Percentiles rank a stretch among this genome's conserved stretches.
Conservation (phyloP, 2,797 vertebrate species). For the Champsocephalus esox region DNA sequence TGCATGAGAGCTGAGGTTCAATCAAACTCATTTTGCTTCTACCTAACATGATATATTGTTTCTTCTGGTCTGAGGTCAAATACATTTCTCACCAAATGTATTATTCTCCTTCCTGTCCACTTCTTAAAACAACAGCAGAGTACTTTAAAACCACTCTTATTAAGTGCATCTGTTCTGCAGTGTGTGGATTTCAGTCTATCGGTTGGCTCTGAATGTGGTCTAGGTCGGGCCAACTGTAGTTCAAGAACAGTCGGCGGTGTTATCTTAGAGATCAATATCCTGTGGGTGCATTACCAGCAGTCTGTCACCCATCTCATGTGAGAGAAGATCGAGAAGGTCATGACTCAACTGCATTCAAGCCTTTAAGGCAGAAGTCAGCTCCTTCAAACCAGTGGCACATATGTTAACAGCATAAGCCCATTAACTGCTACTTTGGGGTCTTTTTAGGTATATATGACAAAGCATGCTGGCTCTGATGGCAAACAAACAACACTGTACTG, state of each 20-base stretch:
- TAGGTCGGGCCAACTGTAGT: not conserved
- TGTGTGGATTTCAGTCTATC: conserved; percentile 32
- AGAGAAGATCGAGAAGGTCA: conserved; percentile 41
- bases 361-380: conserved; percentile 50
- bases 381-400: conserved; percentile 19
- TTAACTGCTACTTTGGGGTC: conserved; percentile 44
- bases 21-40: conserved; percentile 18
- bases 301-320: conserved; percentile 9
- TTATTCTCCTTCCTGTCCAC: conserved; percentile 29
- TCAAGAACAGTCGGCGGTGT: conserved; percentile 7
- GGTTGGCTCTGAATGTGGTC: conserved; percentile 21
- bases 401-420: conserved; percentile 59
- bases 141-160: conserved; percentile 48
- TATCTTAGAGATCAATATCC: conserved; percentile 9
- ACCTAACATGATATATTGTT: conserved; percentile 31
- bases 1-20: conserved; percentile 4
- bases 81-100: conserved; percentile 40
- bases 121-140: conserved; percentile 32
- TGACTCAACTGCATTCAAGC: conserved; percentile 44
- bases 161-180: conserved; percentile 25
- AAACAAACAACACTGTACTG: conserved; percentile 7
- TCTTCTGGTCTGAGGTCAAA: conserved; percentile 56
- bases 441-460: conserved; percentile 12
- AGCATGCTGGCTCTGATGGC: not conserved
- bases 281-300: conserved; percentile 22